Percentiles rank a stretch among this genome's conserved stretches.
Evolutionary conservation across 2,888 invertebrate species (phyloP).

Genomic region (Agrochola circellaris): DNA sequence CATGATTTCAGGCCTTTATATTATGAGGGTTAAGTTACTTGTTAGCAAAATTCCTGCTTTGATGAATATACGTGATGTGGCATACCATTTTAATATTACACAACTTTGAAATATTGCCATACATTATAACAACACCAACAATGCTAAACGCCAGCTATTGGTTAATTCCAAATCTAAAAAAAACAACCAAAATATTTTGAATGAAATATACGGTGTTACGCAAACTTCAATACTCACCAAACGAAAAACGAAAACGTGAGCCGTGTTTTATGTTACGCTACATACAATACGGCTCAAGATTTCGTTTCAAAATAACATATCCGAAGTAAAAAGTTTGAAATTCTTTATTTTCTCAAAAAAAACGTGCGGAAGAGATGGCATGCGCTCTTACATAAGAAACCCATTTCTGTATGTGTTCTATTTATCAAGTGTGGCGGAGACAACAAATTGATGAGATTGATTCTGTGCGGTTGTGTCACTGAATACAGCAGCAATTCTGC

Average conservation of each 20-base stretch:
- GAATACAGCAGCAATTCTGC: constrained; percentile 37
- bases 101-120: constrained; percentile 7
- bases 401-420: constrained; percentile 54
- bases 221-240: constrained; percentile 60
- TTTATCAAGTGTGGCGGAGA: constrained; percentile 56
- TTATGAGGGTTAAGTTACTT: background rate
- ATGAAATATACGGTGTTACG: constrained; percentile 30
- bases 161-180: constrained; percentile 23
- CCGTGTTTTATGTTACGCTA: constrained; percentile 19
- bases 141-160: constrained; percentile 1
- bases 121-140: background rate
- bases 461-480: constrained; percentile 41
- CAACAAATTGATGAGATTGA: constrained; percentile 60
- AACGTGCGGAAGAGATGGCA: constrained; percentile 27
- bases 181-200: constrained; percentile 32
- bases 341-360: constrained; percentile 57
- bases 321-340: constrained; percentile 64
- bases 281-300: constrained; percentile 68
- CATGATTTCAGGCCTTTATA: background rate
- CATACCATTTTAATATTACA: constrained; percentile 14
- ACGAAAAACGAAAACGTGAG: constrained; percentile 33
- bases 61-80: constrained; percentile 19
- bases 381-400: constrained; percentile 51
- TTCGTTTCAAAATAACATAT: constrained; percentile 64
- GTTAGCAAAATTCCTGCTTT: background rate